Conservation (phyloP, 1,140 invertebrate species). For the Neodiprion virginianus region DNA sequence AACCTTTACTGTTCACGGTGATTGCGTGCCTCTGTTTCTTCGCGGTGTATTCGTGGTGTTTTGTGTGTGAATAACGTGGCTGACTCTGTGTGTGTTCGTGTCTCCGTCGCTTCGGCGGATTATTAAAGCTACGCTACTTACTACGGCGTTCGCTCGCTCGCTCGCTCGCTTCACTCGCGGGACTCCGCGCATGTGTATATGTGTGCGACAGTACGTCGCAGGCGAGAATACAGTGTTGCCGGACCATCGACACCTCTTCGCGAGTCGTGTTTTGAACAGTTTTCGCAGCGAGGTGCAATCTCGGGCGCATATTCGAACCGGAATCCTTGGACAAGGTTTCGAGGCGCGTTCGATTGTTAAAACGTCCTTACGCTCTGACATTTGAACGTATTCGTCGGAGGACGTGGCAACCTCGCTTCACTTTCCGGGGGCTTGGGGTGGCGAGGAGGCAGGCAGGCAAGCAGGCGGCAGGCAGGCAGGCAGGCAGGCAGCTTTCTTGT, state of each 20-base stretch:
- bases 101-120: neutral
- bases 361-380: conserved; percentile 26
- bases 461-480: conserved; percentile 29
- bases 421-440: conserved; percentile 45
- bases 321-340: neutral
- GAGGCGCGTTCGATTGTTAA: neutral
- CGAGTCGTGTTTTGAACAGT: neutral
- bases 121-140: neutral
- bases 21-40: no score
- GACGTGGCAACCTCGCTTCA: conserved; percentile 51
- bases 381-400: conserved; percentile 34
- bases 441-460: conserved; percentile 27
- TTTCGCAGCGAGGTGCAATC: neutral
- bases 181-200: neutral
- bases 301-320: neutral
- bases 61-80: no score
- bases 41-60: no score
- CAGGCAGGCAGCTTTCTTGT: conserved; percentile 51
- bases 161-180: no score
- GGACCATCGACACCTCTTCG: conserved; percentile 31
- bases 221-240: conserved; percentile 38
- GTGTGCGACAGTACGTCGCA: conserved; percentile 44
- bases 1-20: no score
- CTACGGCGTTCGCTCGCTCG: neutral
- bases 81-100: neutral